Evolutionary conservation across 1,140 invertebrate species (phyloP).

Genomic region (Calliopsis andreniformis): DNA sequence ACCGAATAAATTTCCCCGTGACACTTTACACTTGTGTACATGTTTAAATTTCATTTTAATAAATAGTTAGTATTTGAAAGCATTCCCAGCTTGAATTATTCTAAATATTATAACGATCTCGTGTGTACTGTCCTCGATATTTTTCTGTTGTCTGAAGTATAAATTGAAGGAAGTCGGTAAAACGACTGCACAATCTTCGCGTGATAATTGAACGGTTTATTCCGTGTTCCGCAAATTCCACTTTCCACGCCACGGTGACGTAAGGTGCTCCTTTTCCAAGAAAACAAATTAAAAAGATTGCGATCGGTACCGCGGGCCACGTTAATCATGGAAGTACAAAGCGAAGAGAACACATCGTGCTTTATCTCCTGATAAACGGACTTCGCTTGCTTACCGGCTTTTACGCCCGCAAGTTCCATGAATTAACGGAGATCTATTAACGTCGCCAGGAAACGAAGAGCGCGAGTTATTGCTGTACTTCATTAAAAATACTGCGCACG

Average conservation of each 20-base stretch:
- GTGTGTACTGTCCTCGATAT: no score
- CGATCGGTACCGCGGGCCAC: conserved; percentile 53
- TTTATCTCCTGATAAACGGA: conserved; percentile 60
- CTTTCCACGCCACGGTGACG: conserved; percentile 62
- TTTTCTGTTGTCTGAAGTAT: no score
- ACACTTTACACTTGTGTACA: no score
- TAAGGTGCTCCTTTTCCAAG: conserved; percentile 58
- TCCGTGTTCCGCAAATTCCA: conserved; percentile 50
- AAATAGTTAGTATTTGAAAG: no score
- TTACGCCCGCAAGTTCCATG: conserved; percentile 57
- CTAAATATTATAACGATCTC: no score
- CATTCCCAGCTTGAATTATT: no score
- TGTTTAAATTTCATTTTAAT: no score
- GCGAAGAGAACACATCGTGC: conserved; percentile 53
- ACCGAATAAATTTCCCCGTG: no score
- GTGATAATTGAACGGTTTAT: conserved; percentile 60
- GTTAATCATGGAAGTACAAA: conserved; percentile 62
- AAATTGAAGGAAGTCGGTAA: no score
- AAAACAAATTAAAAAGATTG: conserved; percentile 70
- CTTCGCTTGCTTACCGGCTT: conserved; percentile 31
- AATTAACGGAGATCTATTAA: conserved; percentile 57
- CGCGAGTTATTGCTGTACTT: conserved; percentile 13
- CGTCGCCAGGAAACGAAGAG: conserved; percentile 44
- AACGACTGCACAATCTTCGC: no score
- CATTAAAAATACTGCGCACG: background rate